These are phyloP conservation scores for Lamellibrachia satsuma DNA, from an alignment of 2,888 invertebrate genomes.

Conservation along the genomic window DNA sequence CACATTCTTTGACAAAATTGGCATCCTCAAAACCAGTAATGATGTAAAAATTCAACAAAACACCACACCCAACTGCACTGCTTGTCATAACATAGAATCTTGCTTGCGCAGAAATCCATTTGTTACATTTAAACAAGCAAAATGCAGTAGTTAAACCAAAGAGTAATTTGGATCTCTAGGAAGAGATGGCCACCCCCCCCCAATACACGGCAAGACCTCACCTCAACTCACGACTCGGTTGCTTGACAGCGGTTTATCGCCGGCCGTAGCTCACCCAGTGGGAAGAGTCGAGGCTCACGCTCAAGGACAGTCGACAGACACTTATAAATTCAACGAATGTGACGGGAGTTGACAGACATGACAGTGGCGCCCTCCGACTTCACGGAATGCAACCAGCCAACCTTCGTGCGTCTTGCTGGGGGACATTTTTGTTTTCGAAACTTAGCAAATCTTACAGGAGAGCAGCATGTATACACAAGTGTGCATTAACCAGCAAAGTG, in stretches of 20 bases:
- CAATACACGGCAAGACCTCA: constrained; percentile 10
- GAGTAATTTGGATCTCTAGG: neutral
- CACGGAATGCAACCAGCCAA: constrained; percentile 3
- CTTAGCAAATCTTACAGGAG: constrained; percentile 17
- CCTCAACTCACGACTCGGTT: constrained; percentile 13
- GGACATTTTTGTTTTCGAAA: neutral
- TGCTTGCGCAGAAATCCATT: no score
- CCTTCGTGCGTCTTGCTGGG: neutral
- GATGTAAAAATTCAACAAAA: no score
- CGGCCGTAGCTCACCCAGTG: constrained; percentile 8
- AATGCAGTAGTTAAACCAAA: neutral
- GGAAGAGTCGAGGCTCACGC: constrained; percentile 10
- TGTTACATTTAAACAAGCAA: neutral
- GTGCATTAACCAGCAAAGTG: constrained; percentile 17
- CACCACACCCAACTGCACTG: no score
- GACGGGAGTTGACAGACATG: constrained; percentile 17
- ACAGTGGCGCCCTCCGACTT: constrained; percentile 12
- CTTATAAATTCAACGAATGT: constrained; percentile 17
- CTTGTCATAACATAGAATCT: no score
- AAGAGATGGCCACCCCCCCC: neutral
- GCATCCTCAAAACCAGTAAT: no score
- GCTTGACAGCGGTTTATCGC: constrained; percentile 13
- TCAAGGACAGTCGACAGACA: neutral
- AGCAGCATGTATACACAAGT: constrained; percentile 17
- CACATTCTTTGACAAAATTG: no score